Evolutionary conservation across 2,888 invertebrate genomes (phyloP).

Genomic region (Lomographa bimaculata): DNA sequence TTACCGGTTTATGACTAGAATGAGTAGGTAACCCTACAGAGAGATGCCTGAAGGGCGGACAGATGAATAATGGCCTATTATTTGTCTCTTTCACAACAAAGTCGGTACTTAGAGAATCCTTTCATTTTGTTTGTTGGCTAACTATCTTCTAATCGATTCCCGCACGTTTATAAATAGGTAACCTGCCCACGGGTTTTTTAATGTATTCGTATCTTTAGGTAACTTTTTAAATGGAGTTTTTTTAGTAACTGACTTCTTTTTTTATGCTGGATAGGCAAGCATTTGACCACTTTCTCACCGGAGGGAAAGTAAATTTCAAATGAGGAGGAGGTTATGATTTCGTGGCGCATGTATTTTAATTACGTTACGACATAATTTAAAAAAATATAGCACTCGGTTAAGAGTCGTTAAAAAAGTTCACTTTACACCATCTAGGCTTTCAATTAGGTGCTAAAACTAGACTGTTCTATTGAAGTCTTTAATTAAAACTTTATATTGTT

Average conservation of each 20-base stretch:
- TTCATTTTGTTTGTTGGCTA: constrained; percentile 38
- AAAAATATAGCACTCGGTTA: too few species aligned
- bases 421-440: constrained; percentile 10
- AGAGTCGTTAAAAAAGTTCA: too few species aligned
- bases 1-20: too few species aligned
- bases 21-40: constrained; percentile 36
- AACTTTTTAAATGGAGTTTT: too few species aligned
- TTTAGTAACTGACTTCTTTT: too few species aligned
- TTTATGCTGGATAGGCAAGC: too few species aligned
- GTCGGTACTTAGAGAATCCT: constrained; percentile 33
- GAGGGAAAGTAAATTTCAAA: too few species aligned
- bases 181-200: constrained; percentile 22
- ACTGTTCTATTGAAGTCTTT: constrained; percentile 9
- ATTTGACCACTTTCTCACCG: too few species aligned
- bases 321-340: too few species aligned
- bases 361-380: too few species aligned
- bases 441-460: constrained; percentile 10
- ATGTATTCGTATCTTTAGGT: constrained; percentile 6
- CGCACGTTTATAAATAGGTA: constrained; percentile 17
- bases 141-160: constrained; percentile 34
- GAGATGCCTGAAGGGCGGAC: constrained; percentile 52
- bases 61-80: constrained; percentile 55
- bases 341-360: too few species aligned
- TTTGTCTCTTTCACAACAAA: constrained; percentile 56
- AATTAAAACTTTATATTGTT: constrained; percentile 65